Evolutionary conservation across 2,113 vertebrate genomes (phyloP), one percentile per base, ranked within the genome.

Genomic region (Poecilia latipinna): DNA sequence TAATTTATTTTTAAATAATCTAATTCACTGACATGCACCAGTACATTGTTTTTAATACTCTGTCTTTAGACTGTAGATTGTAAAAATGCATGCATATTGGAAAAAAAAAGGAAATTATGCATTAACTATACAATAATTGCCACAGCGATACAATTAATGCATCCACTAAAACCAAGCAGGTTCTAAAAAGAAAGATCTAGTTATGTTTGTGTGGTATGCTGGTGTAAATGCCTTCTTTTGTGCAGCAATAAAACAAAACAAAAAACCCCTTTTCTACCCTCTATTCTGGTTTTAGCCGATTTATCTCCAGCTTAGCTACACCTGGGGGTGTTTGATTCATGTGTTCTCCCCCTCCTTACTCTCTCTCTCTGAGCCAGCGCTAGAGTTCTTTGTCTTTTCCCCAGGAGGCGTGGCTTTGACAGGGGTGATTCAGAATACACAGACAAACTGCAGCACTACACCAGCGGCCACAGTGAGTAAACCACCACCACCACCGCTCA

Each of bases 391-490:
- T 94, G 92, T 95, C 95, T 95, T 96, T 92, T 92, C 92, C 87
- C 96, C 96, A 97, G 96, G 96, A 99, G 97, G 93, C 96, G 97
- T 90, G 97, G 97, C 83, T 99, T 99, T 44, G 98, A 99, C 82
- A 93, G 98, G n/a, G 94, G 96, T 0, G 98, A 99, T 77, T 98
- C 97, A 0, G 97, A 99, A 85, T 99, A 99, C 95, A 99, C 98
- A 0, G 97, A 99, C 95, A 99, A 99, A 88, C 95, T 99, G 86
- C 98, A 99, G 93, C 98, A 99, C 90, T 99, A 99, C 87, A 99
- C 97, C 94, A 99, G 97, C 0, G 98, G 98, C 93, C 98, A 99
- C 96, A 97, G 98, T 99, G 96, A 82, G 98, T 99, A 96, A 75
- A 82, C 71, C 76, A 62, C 35, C 72, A 62, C 35, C 72, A 4